phyloP scores from a whole-genome alignment of 1,140 invertebrate genomes.

The Spodoptera litura region DNA sequence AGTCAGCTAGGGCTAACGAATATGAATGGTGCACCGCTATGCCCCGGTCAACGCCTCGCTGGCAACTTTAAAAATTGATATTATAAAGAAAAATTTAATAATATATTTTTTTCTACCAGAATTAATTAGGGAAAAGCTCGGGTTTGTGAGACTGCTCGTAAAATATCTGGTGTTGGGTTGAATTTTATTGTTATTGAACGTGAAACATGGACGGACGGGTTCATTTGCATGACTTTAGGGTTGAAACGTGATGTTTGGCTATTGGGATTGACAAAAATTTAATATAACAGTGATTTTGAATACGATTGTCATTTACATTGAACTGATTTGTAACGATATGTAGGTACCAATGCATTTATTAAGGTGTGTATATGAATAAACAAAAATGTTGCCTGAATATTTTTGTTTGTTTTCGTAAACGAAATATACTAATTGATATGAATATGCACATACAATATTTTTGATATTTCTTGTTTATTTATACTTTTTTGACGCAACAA shows the following conservation, averaged over 20 bases:
- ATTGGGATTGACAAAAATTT: slow-evolving; percentile 22
- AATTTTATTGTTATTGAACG: slow-evolving; percentile 24
- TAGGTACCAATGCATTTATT: neutral
- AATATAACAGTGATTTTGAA: neutral
- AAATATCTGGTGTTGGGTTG: slow-evolving; percentile 19
- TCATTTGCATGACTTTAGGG: slow-evolving; percentile 31
- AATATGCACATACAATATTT: too few species aligned
- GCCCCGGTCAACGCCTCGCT: slow-evolving; percentile 1
- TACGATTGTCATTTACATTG: neutral
- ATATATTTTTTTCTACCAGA: slow-evolving; percentile 11
- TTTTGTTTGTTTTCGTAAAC: too few species aligned
- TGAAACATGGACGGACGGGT: slow-evolving; percentile 24
- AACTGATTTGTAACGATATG: neutral
- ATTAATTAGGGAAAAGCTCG: slow-evolving; percentile 19
- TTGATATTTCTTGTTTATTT: too few species aligned
- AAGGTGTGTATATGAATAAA: too few species aligned
- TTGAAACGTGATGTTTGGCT: slow-evolving; percentile 12
- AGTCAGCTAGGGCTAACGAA: slow-evolving; percentile 30
- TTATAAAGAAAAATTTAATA: slow-evolving; percentile 16
- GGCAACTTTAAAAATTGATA: slow-evolving; percentile 22
- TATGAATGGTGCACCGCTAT: slow-evolving; percentile 23
- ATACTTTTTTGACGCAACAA: too few species aligned
- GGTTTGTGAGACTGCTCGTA: slow-evolving; percentile 9
- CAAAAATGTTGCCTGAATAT: too few species aligned
- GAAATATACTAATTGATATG: too few species aligned